Evolutionary conservation across 2,113 vertebrate species (phyloP).

Genomic region (Notothenia rossii): DNA sequence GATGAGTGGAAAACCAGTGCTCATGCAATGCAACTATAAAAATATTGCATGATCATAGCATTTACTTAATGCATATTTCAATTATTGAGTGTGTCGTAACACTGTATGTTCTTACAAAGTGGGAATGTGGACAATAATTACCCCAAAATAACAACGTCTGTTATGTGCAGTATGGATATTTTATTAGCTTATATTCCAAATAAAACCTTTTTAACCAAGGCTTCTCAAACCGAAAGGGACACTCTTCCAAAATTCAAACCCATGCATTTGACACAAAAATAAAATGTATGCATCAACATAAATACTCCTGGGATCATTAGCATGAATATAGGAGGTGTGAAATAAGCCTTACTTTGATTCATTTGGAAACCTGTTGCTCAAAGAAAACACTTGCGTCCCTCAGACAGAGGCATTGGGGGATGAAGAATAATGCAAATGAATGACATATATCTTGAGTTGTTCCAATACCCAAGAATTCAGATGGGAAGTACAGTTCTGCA

Average conservation of each 20-base stretch:
- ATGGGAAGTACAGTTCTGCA: conserved; percentile 4
- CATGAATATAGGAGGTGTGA: neutral
- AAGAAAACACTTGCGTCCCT: conserved; percentile 9
- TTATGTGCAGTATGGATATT: conserved; percentile 13
- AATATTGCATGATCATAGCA: conserved; percentile 30
- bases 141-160: neutral
- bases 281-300: neutral
- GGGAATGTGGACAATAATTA: conserved; percentile 21
- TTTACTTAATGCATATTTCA: conserved; percentile 1
- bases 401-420: neutral
- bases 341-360: neutral
- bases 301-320: neutral
- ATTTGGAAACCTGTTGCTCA: conserved; percentile 1
- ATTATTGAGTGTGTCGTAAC: neutral
- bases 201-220: conserved; percentile 16
- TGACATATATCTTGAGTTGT: neutral
- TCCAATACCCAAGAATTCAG: neutral
- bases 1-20: conserved; percentile 58
- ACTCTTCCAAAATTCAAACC: neutral
- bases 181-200: conserved; percentile 36
- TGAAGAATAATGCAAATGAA: neutral
- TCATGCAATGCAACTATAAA: conserved; percentile 33
- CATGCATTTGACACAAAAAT: neutral
- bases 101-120: neutral
- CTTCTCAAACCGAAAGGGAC: conserved; percentile 19